Conservation (phyloP, 2,797 vertebrate genomes). For the Intellagama lesueurii region DNA sequence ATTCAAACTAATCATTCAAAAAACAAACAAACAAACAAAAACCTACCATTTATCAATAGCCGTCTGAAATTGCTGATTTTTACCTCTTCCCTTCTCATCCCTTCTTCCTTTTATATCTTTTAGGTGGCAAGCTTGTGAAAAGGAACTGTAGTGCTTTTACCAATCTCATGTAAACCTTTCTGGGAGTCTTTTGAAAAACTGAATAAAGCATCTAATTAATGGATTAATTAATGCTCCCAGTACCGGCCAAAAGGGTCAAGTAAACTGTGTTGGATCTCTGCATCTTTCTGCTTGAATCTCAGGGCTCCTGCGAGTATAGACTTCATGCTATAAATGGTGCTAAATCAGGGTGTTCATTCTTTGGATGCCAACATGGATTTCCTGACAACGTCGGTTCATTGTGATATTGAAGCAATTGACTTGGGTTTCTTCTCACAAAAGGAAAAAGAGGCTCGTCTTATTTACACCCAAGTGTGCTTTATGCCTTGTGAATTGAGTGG, state of each 20-base stretch:
- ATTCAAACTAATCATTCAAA: neutral
- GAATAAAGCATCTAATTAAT: too few species aligned
- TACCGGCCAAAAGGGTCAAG: neutral
- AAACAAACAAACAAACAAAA: neutral
- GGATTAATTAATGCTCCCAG: neutral
- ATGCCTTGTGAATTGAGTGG: constrained; percentile 62
- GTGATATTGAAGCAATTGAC: constrained; percentile 30
- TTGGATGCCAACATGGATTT: constrained; percentile 9
- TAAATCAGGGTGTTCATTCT: neutral
- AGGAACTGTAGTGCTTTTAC: neutral
- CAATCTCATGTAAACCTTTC: neutral
- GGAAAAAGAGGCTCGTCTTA: constrained; percentile 50
- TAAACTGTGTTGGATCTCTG: too few species aligned
- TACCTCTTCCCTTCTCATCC: neutral
- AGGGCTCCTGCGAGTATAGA: neutral
- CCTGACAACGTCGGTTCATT: neutral
- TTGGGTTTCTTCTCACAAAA: constrained; percentile 37
- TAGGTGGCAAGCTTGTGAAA: neutral
- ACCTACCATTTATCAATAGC: neutral
- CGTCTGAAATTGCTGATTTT: neutral
- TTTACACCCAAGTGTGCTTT: constrained; percentile 49
- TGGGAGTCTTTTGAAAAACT: neutral
- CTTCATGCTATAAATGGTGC: neutral
- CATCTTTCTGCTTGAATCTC: neutral
- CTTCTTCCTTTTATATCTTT: neutral